Base-by-base conservation (phyloP, 2,113 vertebrate genomes). In the Paradoxurus hermaphroditus region DNA sequence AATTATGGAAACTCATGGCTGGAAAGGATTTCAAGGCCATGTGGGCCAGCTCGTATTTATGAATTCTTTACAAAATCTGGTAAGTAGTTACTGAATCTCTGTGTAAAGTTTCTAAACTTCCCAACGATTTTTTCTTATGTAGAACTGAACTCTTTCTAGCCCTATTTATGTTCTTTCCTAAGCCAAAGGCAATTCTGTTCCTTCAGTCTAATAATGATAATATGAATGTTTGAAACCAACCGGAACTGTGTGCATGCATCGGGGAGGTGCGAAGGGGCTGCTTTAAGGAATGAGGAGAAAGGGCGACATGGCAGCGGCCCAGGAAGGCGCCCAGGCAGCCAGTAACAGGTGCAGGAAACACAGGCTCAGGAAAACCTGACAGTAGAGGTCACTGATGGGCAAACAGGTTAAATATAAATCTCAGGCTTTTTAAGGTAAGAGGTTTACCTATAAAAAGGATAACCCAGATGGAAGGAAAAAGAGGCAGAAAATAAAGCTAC, bases 401-500 rank as follows among this genome's bases (percentile, higher is more conserved):
- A 84, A 53, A 41, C 13, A n/a, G 36, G 36, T 62, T 36, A 72
- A 82, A 19, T 46, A 4, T n/a, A 85, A 65, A 39, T 46, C 65
- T 44, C 51, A 68, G 79, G 68, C 49, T 86, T 31, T 89, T 59
- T 73, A n/a, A 97, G 41, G 15, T 46, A 84, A 70, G 85, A 67
- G 84, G 39, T 86, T 92, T 85, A 97, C 90, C 21, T 46, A 67
- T 5, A 51, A 62, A 86, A 49, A 82, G 27, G 62, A 63, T 59
- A 92, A 65, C 75, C 63, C 67, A 73, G 53, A 56, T 34, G 59
- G 92, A 91, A 91, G 86, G 36, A 62, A 79, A 78, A 65, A 34
- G 44, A 89, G 79, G 59, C 81, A 87, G 49, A 88, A 82, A 93
- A 53, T n/a, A 51, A 89, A 95, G 79, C 51, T 68, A 67, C 36